phyloP scores from a whole-genome alignment of 1,140 invertebrate species.

The Caerostris darwini region DNA sequence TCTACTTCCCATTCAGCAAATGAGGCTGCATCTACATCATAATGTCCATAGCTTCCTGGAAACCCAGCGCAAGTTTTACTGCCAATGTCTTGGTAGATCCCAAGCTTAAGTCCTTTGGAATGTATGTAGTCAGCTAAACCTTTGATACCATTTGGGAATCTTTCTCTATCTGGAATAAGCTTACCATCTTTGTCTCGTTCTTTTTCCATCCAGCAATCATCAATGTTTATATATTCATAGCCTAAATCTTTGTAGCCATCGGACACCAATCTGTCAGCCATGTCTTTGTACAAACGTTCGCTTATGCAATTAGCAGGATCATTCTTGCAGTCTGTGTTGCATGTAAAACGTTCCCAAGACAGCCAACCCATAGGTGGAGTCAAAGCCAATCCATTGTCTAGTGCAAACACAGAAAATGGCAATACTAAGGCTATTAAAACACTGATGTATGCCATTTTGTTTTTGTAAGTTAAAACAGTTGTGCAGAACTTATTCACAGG shows the following conservation, averaged over 20 bases:
- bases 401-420: conserved; percentile 83
- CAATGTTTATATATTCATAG: conserved; percentile 96
- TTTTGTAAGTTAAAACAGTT: neutral
- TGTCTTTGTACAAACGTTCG: conserved; percentile 94
- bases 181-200: conserved; percentile 82
- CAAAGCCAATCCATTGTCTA: conserved; percentile 81
- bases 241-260: conserved; percentile 94
- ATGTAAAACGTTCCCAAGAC: conserved; percentile 83
- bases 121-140: conserved; percentile 93
- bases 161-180: conserved; percentile 91
- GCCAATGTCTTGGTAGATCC: conserved; percentile 86
- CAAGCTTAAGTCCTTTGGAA: conserved; percentile 84
- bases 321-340: conserved; percentile 82
- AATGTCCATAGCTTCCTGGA: conserved; percentile 84
- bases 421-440: neutral
- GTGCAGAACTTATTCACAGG: neutral
- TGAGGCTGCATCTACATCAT: conserved; percentile 84
- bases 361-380: conserved; percentile 84
- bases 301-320: conserved; percentile 80
- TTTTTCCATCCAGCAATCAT: conserved; percentile 97
- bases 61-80: conserved; percentile 85
- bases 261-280: conserved; percentile 93
- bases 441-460: neutral
- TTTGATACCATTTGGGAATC: conserved; percentile 96
- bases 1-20: conserved; percentile 86